phyloP scores from a whole-genome alignment of 2,888 invertebrate genomes.

The Argyresthia albistria region DNA sequence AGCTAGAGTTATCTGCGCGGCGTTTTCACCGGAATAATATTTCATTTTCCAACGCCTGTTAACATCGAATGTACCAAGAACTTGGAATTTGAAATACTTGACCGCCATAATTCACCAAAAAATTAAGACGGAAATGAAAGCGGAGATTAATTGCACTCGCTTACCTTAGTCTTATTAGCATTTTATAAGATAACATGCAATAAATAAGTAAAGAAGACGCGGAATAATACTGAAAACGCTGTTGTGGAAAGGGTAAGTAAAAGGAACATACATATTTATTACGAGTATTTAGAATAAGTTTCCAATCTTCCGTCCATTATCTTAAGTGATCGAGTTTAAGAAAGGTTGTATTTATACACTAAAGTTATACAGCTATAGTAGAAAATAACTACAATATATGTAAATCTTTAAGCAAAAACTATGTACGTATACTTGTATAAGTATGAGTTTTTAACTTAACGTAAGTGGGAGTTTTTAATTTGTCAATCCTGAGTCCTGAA shows the following conservation, averaged over 20 bases:
- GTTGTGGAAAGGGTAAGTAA: background rate
- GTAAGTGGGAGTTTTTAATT: too few species aligned
- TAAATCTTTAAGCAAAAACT: too few species aligned
- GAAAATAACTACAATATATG: too few species aligned
- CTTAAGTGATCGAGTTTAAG: background rate
- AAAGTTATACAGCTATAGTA: too few species aligned
- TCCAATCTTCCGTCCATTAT: background rate
- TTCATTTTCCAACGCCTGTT: too few species aligned
- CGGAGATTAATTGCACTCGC: background rate
- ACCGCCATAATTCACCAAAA: too few species aligned
- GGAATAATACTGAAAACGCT: background rate
- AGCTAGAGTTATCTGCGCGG: background rate
- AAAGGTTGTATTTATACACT: too few species aligned
- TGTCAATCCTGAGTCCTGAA: too few species aligned
- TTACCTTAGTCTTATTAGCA: background rate
- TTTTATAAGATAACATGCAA: background rate
- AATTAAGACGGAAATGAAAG: background rate
- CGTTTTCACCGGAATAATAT: background rate
- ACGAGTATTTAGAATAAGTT: background rate
- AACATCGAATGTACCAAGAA: too few species aligned
- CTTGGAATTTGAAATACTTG: background rate
- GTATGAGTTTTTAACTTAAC: too few species aligned
- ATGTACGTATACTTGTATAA: too few species aligned
- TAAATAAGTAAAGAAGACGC: background rate
- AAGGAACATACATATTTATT: background rate